A percentile compares a stretch with the other conserved stretches of the same genome.
phyloP scores from a whole-genome alignment of 2,888 invertebrate species.

The Archips xylosteana region DNA sequence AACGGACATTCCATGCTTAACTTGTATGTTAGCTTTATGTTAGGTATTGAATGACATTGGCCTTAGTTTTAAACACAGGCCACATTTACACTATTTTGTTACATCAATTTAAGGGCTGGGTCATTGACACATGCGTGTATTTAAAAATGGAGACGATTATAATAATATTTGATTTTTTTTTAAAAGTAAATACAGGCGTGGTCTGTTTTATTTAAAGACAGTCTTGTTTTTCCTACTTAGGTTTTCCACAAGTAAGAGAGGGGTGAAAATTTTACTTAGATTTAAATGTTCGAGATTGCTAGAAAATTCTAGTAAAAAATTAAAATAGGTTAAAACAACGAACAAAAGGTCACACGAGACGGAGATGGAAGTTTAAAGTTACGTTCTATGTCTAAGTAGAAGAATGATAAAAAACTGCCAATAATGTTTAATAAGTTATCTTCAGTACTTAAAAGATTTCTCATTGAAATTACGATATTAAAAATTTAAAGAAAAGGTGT shows the following conservation, averaged over 20 bases:
- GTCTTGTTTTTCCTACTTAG: too few relatives aligned
- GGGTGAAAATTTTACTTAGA: too few relatives aligned
- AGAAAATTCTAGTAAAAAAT: not conserved
- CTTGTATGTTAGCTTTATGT: too few relatives aligned
- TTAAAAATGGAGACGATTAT: not conserved
- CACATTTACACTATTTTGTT: not conserved
- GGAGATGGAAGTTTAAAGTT: not conserved
- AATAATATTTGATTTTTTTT: too few relatives aligned
- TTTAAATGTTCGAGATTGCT: too few relatives aligned
- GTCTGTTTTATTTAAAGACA: too few relatives aligned
- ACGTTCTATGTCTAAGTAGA: not conserved
- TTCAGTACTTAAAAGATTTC: not conserved
- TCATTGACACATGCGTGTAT: not conserved
- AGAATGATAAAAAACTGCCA: not conserved
- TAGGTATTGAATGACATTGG: not conserved
- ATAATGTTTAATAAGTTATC: too few relatives aligned
- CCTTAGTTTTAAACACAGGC: not conserved
- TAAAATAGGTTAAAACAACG: not conserved
- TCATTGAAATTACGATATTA: not conserved
- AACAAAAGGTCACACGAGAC: too few relatives aligned
- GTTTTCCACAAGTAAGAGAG: too few relatives aligned
- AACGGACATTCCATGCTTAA: too few relatives aligned
- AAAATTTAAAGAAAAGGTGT: not conserved
- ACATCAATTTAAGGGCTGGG: not conserved
- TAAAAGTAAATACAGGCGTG: too few relatives aligned